phyloP scores from a whole-genome alignment of 2,113 vertebrate genomes.

The Rhadina sibilatrix region DNA sequence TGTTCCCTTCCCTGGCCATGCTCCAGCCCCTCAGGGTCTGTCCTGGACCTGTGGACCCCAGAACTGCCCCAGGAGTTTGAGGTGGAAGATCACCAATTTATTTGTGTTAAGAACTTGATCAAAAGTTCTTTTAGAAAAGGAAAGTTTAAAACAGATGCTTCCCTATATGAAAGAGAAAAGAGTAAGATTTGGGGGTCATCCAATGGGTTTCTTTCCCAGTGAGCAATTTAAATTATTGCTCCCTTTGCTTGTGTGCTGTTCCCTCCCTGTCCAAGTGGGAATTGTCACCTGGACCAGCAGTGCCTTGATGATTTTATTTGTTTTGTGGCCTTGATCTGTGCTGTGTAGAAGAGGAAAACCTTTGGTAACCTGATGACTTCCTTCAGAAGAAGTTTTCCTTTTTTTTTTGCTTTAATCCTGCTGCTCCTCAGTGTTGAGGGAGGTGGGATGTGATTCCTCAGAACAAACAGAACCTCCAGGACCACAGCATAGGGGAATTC shows the following conservation, averaged over 20 bases:
- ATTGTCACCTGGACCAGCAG: neutral
- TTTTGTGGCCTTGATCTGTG: neutral
- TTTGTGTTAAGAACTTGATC: neutral
- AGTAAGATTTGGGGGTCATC: neutral
- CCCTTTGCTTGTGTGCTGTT: neutral
- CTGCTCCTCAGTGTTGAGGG: neutral
- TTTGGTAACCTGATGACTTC: neutral
- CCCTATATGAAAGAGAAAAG: neutral
- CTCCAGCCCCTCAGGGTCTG: neutral
- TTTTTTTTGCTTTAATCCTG: neutral
- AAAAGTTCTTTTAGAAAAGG: neutral
- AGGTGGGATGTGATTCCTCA: neutral
- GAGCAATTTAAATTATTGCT: neutral
- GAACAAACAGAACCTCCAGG: neutral
- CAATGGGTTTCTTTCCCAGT: neutral
- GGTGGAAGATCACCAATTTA: neutral
- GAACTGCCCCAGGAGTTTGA: neutral
- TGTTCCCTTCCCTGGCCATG: rapidly evolving
- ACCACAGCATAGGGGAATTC: neutral
- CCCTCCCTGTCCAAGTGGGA: neutral
- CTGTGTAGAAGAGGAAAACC: neutral
- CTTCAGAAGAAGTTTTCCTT: neutral
- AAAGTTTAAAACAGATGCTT: neutral
- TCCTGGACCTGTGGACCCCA: neutral
- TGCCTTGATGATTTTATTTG: neutral